Evolutionary conservation across 2,113 vertebrate genomes (phyloP).

Genomic region (Platycercus adscitus): DNA sequence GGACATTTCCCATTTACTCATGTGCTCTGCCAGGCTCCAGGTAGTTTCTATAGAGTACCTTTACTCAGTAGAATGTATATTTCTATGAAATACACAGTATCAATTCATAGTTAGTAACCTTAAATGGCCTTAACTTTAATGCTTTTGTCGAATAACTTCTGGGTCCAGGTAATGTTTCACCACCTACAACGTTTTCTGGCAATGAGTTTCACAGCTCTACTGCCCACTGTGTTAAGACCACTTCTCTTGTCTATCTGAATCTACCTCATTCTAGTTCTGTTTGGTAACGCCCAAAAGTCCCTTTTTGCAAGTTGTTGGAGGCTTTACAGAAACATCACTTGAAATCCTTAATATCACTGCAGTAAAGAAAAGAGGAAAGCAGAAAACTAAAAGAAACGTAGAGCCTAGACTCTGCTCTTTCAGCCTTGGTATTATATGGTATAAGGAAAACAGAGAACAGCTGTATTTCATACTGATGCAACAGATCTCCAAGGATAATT

Average conservation of each 20-base stretch:
- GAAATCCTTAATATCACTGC: not conserved
- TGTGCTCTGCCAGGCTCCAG: not conserved
- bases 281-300: not conserved
- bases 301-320: not conserved
- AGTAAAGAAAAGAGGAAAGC: not conserved
- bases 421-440: not conserved
- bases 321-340: not conserved
- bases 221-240: not conserved
- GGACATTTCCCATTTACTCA: not conserved
- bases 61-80: not conserved
- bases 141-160: not conserved
- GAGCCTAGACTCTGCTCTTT: not conserved
- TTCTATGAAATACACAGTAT: not conserved
- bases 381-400: not conserved
- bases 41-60: fast-evolving
- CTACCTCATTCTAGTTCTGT: not conserved
- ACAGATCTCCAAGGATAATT: not conserved
- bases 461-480: not conserved
- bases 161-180: not conserved
- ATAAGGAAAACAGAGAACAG: not conserved
- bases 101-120: not conserved
- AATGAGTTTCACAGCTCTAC: not conserved
- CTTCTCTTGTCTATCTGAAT: not conserved
- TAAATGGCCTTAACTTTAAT: not conserved
- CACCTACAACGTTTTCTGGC: not conserved